Evolutionary conservation across 64 coral and sea anemone genomes (phyloP).

Genomic region (Stichodactyla mertensii): DNA sequence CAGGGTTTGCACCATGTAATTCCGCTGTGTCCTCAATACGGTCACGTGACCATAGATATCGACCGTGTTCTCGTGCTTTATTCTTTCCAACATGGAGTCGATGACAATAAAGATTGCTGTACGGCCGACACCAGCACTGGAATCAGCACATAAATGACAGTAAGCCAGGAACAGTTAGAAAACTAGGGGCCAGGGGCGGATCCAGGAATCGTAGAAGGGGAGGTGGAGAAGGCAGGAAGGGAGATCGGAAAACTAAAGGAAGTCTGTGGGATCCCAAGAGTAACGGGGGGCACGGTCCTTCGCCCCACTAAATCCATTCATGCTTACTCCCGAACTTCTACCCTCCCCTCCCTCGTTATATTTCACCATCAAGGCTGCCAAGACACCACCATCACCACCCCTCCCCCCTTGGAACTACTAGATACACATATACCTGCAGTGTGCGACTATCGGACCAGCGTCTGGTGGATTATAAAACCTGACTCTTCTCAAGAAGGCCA

Average conservation of each 20-base stretch:
- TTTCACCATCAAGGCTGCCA: too few species aligned
- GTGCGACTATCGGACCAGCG: slow-evolving; percentile 87
- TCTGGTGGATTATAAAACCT: slow-evolving; percentile 89
- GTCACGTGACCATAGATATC: slow-evolving; percentile 99
- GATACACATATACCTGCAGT: slow-evolving; percentile 81
- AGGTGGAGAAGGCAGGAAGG: too few species aligned
- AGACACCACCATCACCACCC: too few species aligned
- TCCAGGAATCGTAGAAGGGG: too few species aligned
- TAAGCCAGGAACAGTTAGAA: background rate
- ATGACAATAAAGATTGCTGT: slow-evolving; percentile 92
- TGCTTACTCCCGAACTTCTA: too few species aligned
- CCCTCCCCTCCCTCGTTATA: too few species aligned
- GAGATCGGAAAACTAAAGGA: too few species aligned
- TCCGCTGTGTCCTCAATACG: slow-evolving; percentile 83
- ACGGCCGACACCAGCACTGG: slow-evolving; percentile 91
- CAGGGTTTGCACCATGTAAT: slow-evolving; percentile 91
- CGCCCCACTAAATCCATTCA: too few species aligned
- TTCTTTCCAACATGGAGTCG: slow-evolving; percentile 96
- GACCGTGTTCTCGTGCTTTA: slow-evolving; percentile 91
- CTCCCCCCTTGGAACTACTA: too few species aligned
- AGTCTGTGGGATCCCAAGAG: too few species aligned
- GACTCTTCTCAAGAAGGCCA: slow-evolving; percentile 84
- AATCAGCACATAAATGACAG: background rate
- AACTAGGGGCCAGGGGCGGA: background rate
- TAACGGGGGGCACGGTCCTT: too few species aligned